Evolutionary conservation across 1,140 invertebrate species (phyloP).

Genomic region (Dendrolimus kikuchii): DNA sequence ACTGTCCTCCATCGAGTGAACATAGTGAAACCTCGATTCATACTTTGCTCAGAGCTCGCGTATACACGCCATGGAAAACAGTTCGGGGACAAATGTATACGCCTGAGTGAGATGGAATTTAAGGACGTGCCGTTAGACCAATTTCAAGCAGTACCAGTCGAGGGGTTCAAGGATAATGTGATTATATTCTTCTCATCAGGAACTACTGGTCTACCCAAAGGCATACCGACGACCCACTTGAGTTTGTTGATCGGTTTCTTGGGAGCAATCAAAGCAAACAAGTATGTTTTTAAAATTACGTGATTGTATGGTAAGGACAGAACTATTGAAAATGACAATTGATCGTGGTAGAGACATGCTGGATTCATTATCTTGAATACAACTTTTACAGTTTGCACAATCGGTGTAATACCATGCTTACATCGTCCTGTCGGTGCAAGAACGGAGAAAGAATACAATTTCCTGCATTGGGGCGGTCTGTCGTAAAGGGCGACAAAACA

Average conservation of each 20-base stretch:
- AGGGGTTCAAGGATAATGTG: slow-evolving; percentile 52
- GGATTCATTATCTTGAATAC: too few relatives aligned
- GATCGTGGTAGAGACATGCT: too few relatives aligned
- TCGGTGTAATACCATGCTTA: too few relatives aligned
- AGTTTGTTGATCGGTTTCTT: slow-evolving; percentile 7
- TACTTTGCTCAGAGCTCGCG: slow-evolving; percentile 8
- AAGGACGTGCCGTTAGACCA: slow-evolving; percentile 6
- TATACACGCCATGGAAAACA: slow-evolving; percentile 7
- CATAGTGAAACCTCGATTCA: slow-evolving; percentile 6
- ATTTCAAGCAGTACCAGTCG: slow-evolving; percentile 13
- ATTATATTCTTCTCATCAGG: slow-evolving; percentile 74
- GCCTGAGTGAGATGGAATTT: slow-evolving; percentile 3
- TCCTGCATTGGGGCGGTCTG: too few relatives aligned
- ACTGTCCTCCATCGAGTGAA: slow-evolving; percentile 5
- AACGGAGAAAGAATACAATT: too few relatives aligned
- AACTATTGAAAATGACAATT: too few relatives aligned
- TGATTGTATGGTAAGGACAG: not conserved
- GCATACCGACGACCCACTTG: slow-evolving; percentile 14
- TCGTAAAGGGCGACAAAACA: too few relatives aligned
- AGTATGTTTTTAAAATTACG: slow-evolving; percentile 1
- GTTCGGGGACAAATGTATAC: not conserved
- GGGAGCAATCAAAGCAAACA: not conserved
- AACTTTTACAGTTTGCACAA: too few relatives aligned
- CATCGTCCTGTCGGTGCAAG: too few relatives aligned
- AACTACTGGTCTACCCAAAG: slow-evolving; percentile 29